A percentile compares a stretch with the other conserved stretches of the same genome.
phyloP scores from a whole-genome alignment of 2,113 vertebrate genomes.

The Felis catus region F.catus_Fca126_mat1.0 CM031416.1:4737501-4738000 shows the following conservation, averaged over 20 bases:
- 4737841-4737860: too few species aligned
- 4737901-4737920: not conserved
- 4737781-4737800: too few species aligned
- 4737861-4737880: too few species aligned
- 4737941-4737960: not conserved
- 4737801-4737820: too few species aligned
- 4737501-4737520: not conserved
- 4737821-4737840: too few species aligned
- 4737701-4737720: too few species aligned
- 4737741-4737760: too few species aligned
- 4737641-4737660: not conserved
- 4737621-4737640: slow-evolving; percentile 42
- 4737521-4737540: not conserved
- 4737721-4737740: too few species aligned
- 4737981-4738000: not conserved
- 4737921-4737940: not conserved
- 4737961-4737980: not conserved
- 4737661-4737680: too few species aligned
- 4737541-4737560: not conserved
- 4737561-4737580: not conserved
- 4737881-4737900: too few species aligned
- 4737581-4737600: not conserved
- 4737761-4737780: too few species aligned
- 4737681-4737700: too few species aligned
- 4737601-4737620: not conserved